Evolutionary conservation across 2,888 invertebrate species (phyloP), one percentile per base, ranked within the genome.

Genomic region (Barypeithes pellucidus): DNA sequence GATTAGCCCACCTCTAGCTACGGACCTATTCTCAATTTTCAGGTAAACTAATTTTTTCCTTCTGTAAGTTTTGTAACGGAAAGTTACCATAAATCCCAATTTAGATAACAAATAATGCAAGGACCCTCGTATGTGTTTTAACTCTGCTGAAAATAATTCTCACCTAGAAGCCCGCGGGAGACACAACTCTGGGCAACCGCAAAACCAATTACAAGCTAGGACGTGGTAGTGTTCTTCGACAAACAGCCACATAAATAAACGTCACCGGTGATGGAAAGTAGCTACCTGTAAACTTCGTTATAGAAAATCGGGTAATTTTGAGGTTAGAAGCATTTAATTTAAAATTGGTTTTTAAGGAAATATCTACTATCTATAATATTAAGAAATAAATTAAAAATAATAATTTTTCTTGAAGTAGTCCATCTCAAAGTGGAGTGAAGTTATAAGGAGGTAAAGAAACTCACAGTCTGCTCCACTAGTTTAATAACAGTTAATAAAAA

Each of bases 201-300:
- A 69, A 69, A 69, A 69, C 69, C 69, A 62, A 69, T 69, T 69
- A 69, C 62, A 52, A 47, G 47, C 52, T 50, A 29, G 67, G 50
- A 67, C 60, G 60, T 60, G 62, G 61, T 59, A 20, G 61, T 59
- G 45, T 69, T 61, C 50, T 69, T 69, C 61, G 43, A 50, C 62
- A 69, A 69, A 62, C 69, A 62, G 24, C 36, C 52, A 43, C 60
- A 69, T 69, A 69, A 61, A 69, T 69, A 60, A 61, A 36, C 39
- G 59, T 67, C 59, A 45, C 36, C 24, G 24, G 67, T 67, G 59
- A 59, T 59, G 65, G 65, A 66, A 52, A 52, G 39, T 54, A 66
- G 12, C 22, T 20, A n/a, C 22, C 39, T 39, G 65, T 29, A 20
- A 12, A 41, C 39, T 66, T 66, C 41, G 54, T 54, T 54, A 66